Conservation (phyloP, 2,113 vertebrate species). For the Nothocercus julius region DNA sequence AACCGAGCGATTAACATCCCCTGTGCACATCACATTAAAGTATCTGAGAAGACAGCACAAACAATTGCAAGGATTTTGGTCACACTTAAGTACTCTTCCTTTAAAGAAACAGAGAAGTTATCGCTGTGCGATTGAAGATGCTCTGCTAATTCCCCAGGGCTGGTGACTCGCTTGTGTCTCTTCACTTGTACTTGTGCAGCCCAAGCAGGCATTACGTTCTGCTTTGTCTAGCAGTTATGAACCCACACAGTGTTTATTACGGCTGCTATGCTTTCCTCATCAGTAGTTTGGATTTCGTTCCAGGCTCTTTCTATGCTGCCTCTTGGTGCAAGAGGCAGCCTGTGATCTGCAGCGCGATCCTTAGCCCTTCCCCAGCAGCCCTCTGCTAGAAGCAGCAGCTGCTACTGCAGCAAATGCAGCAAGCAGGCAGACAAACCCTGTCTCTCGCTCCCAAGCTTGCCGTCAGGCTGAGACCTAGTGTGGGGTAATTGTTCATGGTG, state of each 20-base stretch:
- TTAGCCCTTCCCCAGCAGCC: not conserved
- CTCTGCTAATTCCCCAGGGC: not conserved
- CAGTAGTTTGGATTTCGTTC: not conserved
- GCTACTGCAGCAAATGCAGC: not conserved
- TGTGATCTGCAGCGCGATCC: not conserved
- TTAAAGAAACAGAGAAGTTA: not conserved
- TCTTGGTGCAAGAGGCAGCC: not conserved
- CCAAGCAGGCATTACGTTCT: not conserved
- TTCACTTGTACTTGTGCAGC: not conserved
- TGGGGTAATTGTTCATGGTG: not conserved
- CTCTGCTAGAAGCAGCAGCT: not conserved
- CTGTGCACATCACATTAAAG: not conserved
- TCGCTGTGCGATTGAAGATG: not conserved
- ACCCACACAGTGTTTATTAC: not conserved
- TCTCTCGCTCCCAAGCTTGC: not conserved
- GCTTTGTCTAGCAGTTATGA: not conserved
- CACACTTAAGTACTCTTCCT: not conserved
- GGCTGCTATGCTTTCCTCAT: not conserved
- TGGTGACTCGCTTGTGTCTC: not conserved
- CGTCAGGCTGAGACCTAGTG: not conserved
- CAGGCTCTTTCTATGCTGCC: not conserved
- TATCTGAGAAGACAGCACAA: not conserved
- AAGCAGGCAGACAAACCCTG: not conserved
- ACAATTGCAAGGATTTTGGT: constrained; percentile 18
- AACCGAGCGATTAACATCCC: not conserved